Base-by-base conservation (phyloP, 2,797 vertebrate species). In the Spinus olivaceus region DNA sequence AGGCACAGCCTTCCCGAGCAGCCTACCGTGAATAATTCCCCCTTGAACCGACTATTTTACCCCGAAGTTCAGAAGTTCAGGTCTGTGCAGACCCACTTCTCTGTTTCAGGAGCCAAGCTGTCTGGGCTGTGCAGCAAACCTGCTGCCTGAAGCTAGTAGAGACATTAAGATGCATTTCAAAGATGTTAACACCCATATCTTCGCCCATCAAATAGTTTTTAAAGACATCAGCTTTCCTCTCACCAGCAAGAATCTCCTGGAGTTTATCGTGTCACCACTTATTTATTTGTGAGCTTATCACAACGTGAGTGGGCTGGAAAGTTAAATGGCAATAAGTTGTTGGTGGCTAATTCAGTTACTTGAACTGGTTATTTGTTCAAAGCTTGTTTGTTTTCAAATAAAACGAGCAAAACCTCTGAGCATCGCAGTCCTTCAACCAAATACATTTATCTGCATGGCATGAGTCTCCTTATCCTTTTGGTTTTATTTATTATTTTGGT, bases 121-220 rank as follows among this genome's bases (percentile, higher is more conserved):
- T 2, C 12, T 2, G 35, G 15, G 44, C 37, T 42, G 35, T 24
- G 64, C 4, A 5, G 3, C 24, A 49, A 67, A 39, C 42, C 44
- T 30, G 77, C 53, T 41, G 25, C 25, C 6, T 3, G 2, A 16
- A 60, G 25, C 3, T 8, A 2, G 8, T 0, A 10, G 13, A 32
- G 65, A 21, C 37, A 11, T 1, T 2, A 1, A 21, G 21, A 35
- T 0, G 1, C 24, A 2, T 25, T 81, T 10, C 44, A 33, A 16
- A 24, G 28, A 4, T 1, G 1, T 19, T n/a, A 7, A 20, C 25
- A 17, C 32, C 37, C 46, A 6, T 2, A 4, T 1, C 13, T 42
- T 51, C 37, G 21, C 17, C 46, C 37, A 21, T 9, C n/a, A 30
- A 35, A 32, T 12, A 16, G 2, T 25, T 44, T 51, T 12, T 17